Percentiles rank a stretch among this genome's conserved stretches.
phyloP scores from a whole-genome alignment of 2,113 vertebrate genomes.

The Microcebus jonahi region DNA sequence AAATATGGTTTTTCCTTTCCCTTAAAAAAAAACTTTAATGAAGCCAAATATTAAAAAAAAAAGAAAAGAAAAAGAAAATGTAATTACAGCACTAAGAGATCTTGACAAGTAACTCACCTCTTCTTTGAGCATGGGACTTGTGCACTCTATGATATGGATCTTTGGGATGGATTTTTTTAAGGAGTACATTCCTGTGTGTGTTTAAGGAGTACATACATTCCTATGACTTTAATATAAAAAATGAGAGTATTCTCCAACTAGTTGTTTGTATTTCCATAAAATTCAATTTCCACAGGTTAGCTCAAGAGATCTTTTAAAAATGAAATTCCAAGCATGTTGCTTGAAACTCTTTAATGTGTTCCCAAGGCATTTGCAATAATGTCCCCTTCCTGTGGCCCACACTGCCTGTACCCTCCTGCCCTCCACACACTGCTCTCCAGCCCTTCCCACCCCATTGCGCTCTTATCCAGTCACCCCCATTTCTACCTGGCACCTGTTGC shows the following conservation, averaged over 20 bases:
- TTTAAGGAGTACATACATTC: background rate
- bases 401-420: background rate
- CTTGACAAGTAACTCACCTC: background rate
- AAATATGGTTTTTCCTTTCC: conserved; percentile 43
- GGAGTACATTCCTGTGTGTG: background rate
- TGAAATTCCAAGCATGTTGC: background rate
- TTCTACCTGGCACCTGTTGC: background rate
- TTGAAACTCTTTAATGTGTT: background rate
- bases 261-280: conserved; percentile 4
- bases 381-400: background rate
- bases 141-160: background rate
- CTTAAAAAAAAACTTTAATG: background rate
- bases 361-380: background rate
- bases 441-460: background rate
- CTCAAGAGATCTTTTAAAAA: conserved; percentile 5
- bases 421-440: background rate
- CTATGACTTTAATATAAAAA: background rate
- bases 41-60: background rate
- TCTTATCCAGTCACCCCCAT: background rate
- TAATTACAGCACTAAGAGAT: background rate
- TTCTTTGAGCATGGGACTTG: background rate
- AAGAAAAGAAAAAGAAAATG: background rate
- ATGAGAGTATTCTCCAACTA: background rate
- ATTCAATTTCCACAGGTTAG: conserved; percentile 25
- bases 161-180: background rate